Base-by-base conservation (phyloP, 2,797 vertebrate species). In the Micropoecilia bifurca region DNA sequence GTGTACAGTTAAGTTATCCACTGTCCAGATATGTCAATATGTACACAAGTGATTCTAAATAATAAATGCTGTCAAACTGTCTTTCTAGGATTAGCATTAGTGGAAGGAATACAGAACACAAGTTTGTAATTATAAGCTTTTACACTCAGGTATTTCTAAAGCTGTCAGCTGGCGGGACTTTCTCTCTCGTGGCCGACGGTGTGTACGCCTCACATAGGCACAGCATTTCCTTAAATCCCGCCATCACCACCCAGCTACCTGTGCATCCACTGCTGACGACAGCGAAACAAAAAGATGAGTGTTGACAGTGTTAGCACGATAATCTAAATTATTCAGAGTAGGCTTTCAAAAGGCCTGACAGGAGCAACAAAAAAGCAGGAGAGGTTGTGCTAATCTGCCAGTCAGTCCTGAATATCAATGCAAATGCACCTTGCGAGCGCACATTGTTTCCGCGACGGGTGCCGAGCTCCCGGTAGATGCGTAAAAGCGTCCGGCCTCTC, bases 251-350 rank as follows among this genome's bases (percentile, higher is more conserved):
- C 73, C 76, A 28, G 46, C 12, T 4, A 16, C 57, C 75, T 77
- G 81, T 79, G 80, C 81, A 90, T 79, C 83, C 79, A 59, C 72
- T 90, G 91, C 90, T 92, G 91, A 94, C 90, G 82, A 80, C 66
- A 87, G 88, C 88, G 75, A 81, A 87, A 83, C 78, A 85, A 84
- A 91, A 68, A 80, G 78, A 90, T 81, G 83, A 84, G 81, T 89
- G 90, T 90, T 92, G 87, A 91, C 86, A 88, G 71, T 74, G 85
- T 92, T 88, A 78, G 83, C 77, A 86, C 80, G 78, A 85, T 90
- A 82, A 90, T 89, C 18, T 86, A 80, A 90, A 93, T 91, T 88
- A 92, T 92, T 92, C 87, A 91, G 79, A 83, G 79, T 76, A 74
- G 83, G 81, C 85, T 88, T 85, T 74, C 28, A 73, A 85, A 91